Evolutionary conservation across 2,888 invertebrate genomes (phyloP).

Genomic region (Spodoptera picta): DNA sequence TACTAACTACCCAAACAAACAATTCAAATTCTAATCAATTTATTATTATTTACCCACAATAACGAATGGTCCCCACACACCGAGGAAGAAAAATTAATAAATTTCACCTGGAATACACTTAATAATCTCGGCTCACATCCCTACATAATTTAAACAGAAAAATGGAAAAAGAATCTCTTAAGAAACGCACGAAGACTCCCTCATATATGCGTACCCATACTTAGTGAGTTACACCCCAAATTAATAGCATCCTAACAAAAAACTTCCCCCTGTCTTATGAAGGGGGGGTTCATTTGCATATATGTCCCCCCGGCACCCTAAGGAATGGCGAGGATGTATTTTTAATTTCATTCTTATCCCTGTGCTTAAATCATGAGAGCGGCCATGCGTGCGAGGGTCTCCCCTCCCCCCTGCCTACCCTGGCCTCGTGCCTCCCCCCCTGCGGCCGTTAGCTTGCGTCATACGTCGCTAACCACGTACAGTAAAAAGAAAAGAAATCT

Average conservation of each 20-base stretch:
- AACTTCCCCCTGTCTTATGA: conserved; percentile 85
- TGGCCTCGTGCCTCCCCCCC: conserved; percentile 62
- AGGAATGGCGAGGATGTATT: conserved; percentile 87
- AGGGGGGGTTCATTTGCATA: conserved; percentile 86
- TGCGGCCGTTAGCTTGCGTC: conserved; percentile 85
- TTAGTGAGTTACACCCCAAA: conserved; percentile 87
- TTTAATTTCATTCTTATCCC: conserved; percentile 89
- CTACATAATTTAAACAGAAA: conserved; percentile 85
- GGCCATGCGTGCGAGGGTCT: conserved; percentile 87
- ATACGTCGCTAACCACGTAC: conserved; percentile 89
- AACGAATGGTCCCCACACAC: conserved; percentile 39
- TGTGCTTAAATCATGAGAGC: conserved; percentile 89
- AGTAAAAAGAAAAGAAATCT: conserved; percentile 89
- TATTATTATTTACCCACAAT: conserved; percentile 38
- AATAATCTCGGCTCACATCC: conserved; percentile 79
- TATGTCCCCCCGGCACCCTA: conserved; percentile 87
- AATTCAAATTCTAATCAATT: conserved; percentile 47
- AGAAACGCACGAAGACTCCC: conserved; percentile 67
- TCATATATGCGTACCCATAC: conserved; percentile 78
- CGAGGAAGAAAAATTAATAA: conserved; percentile 63
- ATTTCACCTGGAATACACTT: conserved; percentile 79
- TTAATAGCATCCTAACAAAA: conserved; percentile 89
- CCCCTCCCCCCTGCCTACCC: conserved; percentile 61
- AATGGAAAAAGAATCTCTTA: conserved; percentile 67
- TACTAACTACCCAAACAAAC: conserved; percentile 38